Conservation (phyloP, 2,113 vertebrate genomes). For the Hippocampus zosterae region DNA sequence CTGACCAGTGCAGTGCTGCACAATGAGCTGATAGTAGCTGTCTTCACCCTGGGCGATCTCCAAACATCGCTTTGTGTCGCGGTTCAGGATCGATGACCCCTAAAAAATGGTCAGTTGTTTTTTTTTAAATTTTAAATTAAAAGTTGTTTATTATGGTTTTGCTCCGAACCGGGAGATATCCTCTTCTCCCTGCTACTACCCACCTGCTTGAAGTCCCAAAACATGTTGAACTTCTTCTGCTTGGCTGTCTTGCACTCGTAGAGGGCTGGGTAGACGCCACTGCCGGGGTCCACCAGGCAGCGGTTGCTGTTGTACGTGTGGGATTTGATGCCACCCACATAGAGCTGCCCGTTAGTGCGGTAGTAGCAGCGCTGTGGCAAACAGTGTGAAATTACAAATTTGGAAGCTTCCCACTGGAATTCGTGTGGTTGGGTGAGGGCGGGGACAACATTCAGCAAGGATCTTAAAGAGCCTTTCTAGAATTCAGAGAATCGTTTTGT, state of each 20-base stretch:
- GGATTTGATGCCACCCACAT: slow-evolving; percentile 46
- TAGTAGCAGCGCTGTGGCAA: slow-evolving; percentile 46
- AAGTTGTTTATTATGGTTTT: not conserved
- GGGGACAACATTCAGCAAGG: no score
- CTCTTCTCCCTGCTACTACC: not conserved
- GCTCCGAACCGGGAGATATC: not conserved
- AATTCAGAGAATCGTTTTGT: no score
- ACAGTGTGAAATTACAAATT: no score
- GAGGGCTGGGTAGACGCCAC: slow-evolving; percentile 32
- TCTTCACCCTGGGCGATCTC: slow-evolving; percentile 39
- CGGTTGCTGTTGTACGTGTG: slow-evolving; percentile 47
- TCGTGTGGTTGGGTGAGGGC: no score
- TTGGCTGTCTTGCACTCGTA: slow-evolving; percentile 46
- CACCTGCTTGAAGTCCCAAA: slow-evolving; percentile 74
- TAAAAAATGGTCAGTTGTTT: slow-evolving; percentile 16
- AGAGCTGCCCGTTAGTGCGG: slow-evolving; percentile 43
- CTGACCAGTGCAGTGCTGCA: slow-evolving; percentile 63
- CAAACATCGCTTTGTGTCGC: slow-evolving; percentile 63
- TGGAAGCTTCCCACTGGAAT: no score
- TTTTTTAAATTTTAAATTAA: no score
- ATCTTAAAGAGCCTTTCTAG: no score
- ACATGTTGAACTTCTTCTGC: slow-evolving; percentile 46
- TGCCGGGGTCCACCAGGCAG: slow-evolving; percentile 58
- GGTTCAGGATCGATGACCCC: slow-evolving; percentile 63
- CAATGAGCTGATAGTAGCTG: slow-evolving; percentile 30